Percentiles rank a stretch among this genome's conserved stretches.
phyloP scores from a whole-genome alignment of 2,888 invertebrate genomes.

The Cryptocheilus praepositus region DNA sequence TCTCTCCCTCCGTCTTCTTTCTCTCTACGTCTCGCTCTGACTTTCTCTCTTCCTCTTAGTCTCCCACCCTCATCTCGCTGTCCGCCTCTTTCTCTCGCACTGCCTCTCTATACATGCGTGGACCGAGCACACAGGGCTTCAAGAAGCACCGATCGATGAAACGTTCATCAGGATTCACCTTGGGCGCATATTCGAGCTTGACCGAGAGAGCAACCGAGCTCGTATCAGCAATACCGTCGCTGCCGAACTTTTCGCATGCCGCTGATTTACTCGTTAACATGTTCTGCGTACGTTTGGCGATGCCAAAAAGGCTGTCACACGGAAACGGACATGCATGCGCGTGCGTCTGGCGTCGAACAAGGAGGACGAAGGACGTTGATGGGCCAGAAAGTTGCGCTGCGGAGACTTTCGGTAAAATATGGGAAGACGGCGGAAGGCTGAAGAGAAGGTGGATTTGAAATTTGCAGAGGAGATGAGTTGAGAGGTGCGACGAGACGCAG shows the following conservation, averaged over 20 bases:
- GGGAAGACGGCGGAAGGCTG: background rate
- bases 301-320: slow-evolving; percentile 40
- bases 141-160: slow-evolving; percentile 48
- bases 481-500: too few relatives aligned
- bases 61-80: slow-evolving; percentile 4
- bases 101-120: slow-evolving; percentile 38
- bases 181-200: slow-evolving; percentile 44
- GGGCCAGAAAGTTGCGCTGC: too few relatives aligned
- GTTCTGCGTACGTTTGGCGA: slow-evolving; percentile 41
- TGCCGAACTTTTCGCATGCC: too few relatives aligned
- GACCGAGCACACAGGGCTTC: slow-evolving; percentile 47
- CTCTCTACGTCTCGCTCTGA: too few relatives aligned
- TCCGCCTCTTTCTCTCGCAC: slow-evolving; percentile 14
- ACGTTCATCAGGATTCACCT: slow-evolving; percentile 52
- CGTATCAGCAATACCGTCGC: background rate
- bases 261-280: too few relatives aligned
- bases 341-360: background rate
- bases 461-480: too few relatives aligned
- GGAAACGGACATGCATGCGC: background rate
- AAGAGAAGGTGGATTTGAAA: too few relatives aligned
- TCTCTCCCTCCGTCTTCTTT: too few relatives aligned
- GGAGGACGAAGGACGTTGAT: too few relatives aligned
- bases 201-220: background rate
- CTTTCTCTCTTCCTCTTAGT: slow-evolving; percentile 1
- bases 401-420: background rate